These are phyloP conservation scores for Balearica regulorum DNA, from an alignment of 2,797 vertebrate species.

Conservation along the genomic window DNA sequence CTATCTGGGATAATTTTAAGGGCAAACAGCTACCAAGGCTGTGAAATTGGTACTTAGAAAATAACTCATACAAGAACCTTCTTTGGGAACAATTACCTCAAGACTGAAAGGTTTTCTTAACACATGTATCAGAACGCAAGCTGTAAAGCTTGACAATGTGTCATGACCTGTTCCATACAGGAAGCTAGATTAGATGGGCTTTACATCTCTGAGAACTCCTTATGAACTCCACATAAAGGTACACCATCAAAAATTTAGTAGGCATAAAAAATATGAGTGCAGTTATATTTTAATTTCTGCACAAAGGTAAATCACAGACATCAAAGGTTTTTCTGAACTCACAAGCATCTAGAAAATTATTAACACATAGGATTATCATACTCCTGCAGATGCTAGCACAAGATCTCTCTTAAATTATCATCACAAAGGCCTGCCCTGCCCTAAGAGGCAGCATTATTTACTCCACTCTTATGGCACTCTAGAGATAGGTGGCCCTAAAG, in stretches of 20 bases:
- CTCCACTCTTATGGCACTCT: not conserved
- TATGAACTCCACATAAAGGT: not conserved
- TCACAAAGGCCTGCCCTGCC: not conserved
- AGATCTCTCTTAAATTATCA: not conserved
- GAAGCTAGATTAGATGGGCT: not conserved
- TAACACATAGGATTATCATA: not conserved
- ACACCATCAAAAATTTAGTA: not conserved
- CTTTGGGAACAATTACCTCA: not conserved
- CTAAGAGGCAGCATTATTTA: not conserved
- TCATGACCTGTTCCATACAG: not conserved
- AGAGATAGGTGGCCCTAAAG: not conserved
- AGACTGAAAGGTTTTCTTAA: not conserved
- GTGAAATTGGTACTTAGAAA: not conserved
- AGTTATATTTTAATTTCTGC: not conserved
- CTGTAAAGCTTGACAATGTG: not conserved
- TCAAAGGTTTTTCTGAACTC: not conserved
- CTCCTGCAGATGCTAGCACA: not conserved
- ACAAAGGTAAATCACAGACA: not conserved
- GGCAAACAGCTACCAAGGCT: not conserved
- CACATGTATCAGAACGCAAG: not conserved
- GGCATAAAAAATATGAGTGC: accelerated
- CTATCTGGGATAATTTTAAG: not conserved
- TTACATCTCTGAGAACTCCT: not conserved
- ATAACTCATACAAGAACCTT: not conserved
- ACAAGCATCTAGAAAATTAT: not conserved